Evolutionary conservation across 2,888 invertebrate genomes (phyloP).

Genomic region (Stramonita haemastoma): DNA sequence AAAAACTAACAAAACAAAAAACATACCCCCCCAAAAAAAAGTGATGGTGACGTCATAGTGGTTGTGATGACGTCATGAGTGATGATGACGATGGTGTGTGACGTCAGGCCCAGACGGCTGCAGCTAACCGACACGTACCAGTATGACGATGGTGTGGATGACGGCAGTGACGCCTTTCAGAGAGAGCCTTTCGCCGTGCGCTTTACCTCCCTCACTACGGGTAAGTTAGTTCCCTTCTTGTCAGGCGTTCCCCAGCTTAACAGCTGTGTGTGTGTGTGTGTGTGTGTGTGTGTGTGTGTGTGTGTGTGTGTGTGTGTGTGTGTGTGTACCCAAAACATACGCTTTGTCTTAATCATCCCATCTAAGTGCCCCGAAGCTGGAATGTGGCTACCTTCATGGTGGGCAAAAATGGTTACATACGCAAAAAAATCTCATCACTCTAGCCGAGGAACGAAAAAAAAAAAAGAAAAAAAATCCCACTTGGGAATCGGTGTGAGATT

Average conservation of each 20-base stretch:
- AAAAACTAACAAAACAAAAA: slow-evolving; percentile 20
- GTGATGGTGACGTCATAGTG: not conserved
- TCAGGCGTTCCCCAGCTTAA: not conserved
- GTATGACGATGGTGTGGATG: slow-evolving; percentile 57
- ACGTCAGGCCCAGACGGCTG: slow-evolving; percentile 51
- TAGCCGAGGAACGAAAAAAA: no score
- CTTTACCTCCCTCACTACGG: slow-evolving; percentile 56
- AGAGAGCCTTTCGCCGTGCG: slow-evolving; percentile 66
- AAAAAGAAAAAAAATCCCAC: no score
- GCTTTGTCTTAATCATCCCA: no score
- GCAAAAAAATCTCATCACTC: no score
- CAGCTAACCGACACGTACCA: slow-evolving; percentile 57
- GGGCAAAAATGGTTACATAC: no score
- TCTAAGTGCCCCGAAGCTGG: no score
- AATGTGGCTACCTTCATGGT: no score
- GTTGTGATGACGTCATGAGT: not conserved
- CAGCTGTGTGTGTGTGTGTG: not conserved
- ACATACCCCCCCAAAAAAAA: not conserved
- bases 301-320: no score
- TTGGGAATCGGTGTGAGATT: no score
- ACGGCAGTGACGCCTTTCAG: slow-evolving; percentile 62
- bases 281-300: no score
- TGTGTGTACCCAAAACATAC: no score
- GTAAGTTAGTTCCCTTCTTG: slow-evolving; percentile 40
- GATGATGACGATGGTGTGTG: not conserved